These are phyloP conservation scores for Clanis bilineata DNA, from an alignment of 2,888 invertebrate genomes.

Conservation along the genomic window DNA sequence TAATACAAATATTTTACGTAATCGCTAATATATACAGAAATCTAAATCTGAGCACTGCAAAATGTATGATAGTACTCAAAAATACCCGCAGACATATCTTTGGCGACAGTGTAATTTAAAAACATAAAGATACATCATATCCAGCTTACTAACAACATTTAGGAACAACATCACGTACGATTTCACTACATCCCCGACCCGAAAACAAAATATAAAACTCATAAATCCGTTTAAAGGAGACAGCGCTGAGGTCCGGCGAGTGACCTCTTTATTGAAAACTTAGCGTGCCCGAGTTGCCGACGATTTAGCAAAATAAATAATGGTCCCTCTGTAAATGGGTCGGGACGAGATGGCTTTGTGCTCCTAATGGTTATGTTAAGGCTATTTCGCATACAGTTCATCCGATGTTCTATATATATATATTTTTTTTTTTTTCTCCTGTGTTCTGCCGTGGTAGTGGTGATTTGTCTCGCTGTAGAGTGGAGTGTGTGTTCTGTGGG, in stretches of 20 bases:
- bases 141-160: neutral
- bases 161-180: neutral
- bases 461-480: no score
- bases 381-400: neutral
- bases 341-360: neutral
- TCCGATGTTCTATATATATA: neutral
- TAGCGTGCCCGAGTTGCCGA: neutral
- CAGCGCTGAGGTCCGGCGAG: conserved; percentile 16
- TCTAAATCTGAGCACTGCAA: no score
- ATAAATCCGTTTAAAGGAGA: conserved; percentile 10
- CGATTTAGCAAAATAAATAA: conserved; percentile 32
- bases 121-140: neutral
- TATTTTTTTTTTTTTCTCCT: no score
- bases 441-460: no score
- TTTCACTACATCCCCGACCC: neutral
- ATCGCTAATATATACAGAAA: no score
- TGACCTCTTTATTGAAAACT: conserved; percentile 28
- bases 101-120: neutral
- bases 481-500: no score
- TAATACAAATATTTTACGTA: no score
- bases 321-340: conserved; percentile 15
- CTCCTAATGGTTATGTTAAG: neutral
- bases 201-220: neutral
- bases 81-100: no score
- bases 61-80: no score